Conservation (phyloP, 2,797 vertebrate genomes). For the Diplodus puntazzo region DNA sequence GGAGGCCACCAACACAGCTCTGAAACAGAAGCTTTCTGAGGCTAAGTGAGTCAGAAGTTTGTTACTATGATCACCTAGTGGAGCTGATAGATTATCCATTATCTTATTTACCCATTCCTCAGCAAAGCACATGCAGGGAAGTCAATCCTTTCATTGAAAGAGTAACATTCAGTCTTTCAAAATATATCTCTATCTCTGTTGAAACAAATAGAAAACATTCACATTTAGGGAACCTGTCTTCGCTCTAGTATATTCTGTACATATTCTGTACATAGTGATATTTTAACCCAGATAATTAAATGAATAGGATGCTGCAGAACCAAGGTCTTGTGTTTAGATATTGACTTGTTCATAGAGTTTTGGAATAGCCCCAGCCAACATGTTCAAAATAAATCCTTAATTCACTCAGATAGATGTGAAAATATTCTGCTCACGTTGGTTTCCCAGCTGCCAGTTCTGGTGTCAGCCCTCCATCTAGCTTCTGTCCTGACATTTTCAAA, state of each 20-base stretch:
- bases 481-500: too few relatives aligned
- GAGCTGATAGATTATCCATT: background rate
- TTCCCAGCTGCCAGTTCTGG: too few relatives aligned
- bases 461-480: too few relatives aligned
- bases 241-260: background rate
- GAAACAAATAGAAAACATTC: too few relatives aligned
- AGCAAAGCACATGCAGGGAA: background rate
- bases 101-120: background rate
- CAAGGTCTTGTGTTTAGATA: too few relatives aligned
- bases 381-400: too few relatives aligned
- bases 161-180: background rate
- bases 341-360: too few relatives aligned
- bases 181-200: too few relatives aligned
- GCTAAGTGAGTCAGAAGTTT: constrained; percentile 87
- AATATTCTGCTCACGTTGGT: too few relatives aligned
- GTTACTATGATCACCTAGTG: background rate
- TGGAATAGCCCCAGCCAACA: too few relatives aligned
- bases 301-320: background rate
- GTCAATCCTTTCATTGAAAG: background rate
- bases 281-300: background rate
- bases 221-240: background rate
- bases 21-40: constrained; percentile 90
- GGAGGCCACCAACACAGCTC: constrained; percentile 82
- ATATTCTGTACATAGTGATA: too few relatives aligned
- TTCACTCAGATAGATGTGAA: too few relatives aligned